phyloP scores from a whole-genome alignment of 1,140 invertebrate genomes.

The Trachymyrmex septentrionalis region DNA sequence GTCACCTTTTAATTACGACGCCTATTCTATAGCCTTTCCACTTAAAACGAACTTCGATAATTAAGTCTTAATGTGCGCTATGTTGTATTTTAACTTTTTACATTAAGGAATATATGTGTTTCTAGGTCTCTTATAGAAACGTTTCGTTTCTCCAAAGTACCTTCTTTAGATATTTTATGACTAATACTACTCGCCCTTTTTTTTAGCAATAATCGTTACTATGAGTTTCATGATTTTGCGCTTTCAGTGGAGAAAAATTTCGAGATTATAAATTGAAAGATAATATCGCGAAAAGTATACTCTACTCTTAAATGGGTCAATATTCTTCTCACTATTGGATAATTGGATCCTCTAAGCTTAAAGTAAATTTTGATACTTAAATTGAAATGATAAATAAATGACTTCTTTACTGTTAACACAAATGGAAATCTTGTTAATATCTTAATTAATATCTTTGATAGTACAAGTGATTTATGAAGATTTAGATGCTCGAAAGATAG shows the following conservation, averaged over 20 bases:
- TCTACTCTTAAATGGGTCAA: slow-evolving; percentile 22
- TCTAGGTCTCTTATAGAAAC: neutral
- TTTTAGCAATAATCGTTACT: neutral
- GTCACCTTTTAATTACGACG: slow-evolving; percentile 2
- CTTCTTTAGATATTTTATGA: neutral
- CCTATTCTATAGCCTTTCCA: neutral
- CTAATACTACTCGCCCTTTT: neutral
- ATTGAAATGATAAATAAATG: neutral
- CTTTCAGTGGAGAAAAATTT: neutral
- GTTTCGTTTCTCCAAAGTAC: neutral
- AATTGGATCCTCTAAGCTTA: neutral
- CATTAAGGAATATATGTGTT: neutral
- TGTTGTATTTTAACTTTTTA: slow-evolving; percentile 17
- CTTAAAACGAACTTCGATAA: neutral
- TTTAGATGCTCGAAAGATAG: neutral
- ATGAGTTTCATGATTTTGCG: neutral
- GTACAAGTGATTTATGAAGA: neutral
- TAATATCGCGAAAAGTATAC: neutral
- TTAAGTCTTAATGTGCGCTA: slow-evolving; percentile 17
- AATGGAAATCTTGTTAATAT: neutral
- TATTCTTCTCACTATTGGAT: slow-evolving; percentile 1
- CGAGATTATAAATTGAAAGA: neutral
- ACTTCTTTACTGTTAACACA: neutral
- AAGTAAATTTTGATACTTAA: slow-evolving; percentile 10
- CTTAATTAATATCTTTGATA: slow-evolving; percentile 7